Base-by-base conservation (phyloP, 2,113 vertebrate species). In the Orientallactaga bullata region DNA sequence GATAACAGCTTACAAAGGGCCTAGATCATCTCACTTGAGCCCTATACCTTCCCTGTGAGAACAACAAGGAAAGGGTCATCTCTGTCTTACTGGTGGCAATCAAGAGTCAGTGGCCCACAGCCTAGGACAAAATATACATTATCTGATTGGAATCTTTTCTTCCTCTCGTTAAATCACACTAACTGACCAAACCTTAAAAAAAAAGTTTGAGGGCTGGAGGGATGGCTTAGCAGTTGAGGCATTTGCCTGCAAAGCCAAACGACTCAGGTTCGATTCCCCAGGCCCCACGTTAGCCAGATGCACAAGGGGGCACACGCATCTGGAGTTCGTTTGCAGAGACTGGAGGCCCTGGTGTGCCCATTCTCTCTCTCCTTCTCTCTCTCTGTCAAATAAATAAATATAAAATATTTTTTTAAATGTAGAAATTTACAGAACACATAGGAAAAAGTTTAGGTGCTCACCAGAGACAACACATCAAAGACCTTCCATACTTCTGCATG, bases 161-260 rank as follows among this genome's bases (percentile, higher is more conserved):
- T 63, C 28, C 71, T 81, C 35, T 73, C 37, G 55, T n/a, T 90
- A 92, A 95, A 81, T 84, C 89, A 88, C 3, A 68, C n/a, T 20
- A 11, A 3, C 69, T 88, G 63, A 69, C 11, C 71, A 93, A 39
- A 93, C 21, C 65, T 32, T 74, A 81, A 39, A 26, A 82, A 78
- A 69, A 69, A 47, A 47, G 8, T n/a, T n/a, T n/a, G n/a, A n/a
- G n/a, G n/a, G n/a, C n/a, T n/a, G n/a, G n/a, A n/a, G n/a, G n/a
- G n/a, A n/a, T n/a, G n/a, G n/a, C n/a, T n/a, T n/a, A n/a, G n/a
- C n/a, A n/a, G n/a, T n/a, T n/a, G n/a, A n/a, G n/a, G n/a, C n/a
- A n/a, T n/a, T n/a, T n/a, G n/a, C n/a, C n/a, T n/a, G n/a, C n/a
- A n/a, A n/a, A n/a, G n/a, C n/a, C n/a, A n/a, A n/a, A n/a, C n/a